Percentiles rank a stretch among this genome's conserved stretches.
phyloP scores from a whole-genome alignment of 2,888 invertebrate species.

The Pterostichus niger region DNA sequence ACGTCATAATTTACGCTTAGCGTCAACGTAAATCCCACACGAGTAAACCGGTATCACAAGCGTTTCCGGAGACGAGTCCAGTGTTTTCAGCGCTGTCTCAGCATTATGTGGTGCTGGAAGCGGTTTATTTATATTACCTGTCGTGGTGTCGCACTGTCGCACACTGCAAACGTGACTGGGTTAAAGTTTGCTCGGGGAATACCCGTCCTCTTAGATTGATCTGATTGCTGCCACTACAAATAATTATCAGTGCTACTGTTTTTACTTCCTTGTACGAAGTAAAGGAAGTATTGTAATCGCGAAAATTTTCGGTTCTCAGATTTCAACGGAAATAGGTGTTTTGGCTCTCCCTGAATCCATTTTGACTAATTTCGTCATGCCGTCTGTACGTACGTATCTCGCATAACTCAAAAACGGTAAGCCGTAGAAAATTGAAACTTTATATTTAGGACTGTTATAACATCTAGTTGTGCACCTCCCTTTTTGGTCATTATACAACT shows the following conservation, averaged over 20 bases:
- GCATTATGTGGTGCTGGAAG: background rate
- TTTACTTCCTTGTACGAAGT: too few species aligned
- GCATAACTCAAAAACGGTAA: too few species aligned
- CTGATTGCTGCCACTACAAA: background rate
- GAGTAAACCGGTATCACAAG: slow-evolving; percentile 49
- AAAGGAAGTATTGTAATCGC: too few species aligned
- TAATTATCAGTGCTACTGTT: background rate
- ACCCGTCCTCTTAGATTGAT: background rate
- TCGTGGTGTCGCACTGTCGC: slow-evolving; percentile 28
- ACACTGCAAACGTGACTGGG: slow-evolving; percentile 25
- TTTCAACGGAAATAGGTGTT: too few species aligned
- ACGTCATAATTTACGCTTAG: slow-evolving; percentile 64
- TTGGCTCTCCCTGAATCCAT: too few species aligned
- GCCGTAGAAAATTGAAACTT: too few species aligned
- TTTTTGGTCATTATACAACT: too few species aligned
- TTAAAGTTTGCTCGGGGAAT: slow-evolving; percentile 15
- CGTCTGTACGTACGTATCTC: too few species aligned
- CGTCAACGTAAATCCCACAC: slow-evolving; percentile 61
- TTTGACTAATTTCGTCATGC: too few species aligned
- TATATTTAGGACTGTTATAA: too few species aligned
- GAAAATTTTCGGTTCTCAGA: too few species aligned
- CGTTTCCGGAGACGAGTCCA: slow-evolving; percentile 39
- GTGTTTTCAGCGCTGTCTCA: slow-evolving; percentile 32
- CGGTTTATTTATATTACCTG: slow-evolving; percentile 51
- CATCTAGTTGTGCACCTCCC: too few species aligned